A percentile compares a stretch with the other conserved stretches of the same genome.
These are phyloP conservation scores for Haliclona indistincta DNA, from an alignment of 37 sponge, comb jelly and placozoan species.

Conservation along the genomic window DNA sequence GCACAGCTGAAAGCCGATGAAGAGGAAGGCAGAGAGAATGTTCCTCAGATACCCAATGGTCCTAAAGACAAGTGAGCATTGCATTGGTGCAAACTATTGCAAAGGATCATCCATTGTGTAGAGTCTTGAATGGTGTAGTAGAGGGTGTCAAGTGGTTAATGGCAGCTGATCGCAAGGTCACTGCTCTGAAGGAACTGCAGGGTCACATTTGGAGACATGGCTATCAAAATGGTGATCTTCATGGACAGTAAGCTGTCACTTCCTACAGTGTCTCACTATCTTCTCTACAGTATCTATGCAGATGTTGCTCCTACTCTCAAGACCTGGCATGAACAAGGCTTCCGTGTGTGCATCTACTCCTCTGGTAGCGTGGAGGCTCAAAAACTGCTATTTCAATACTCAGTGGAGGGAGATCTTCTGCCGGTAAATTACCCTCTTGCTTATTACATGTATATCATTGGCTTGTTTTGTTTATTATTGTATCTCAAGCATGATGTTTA, in stretches of 20 bases:
- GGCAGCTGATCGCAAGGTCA: slow-evolving; percentile 8
- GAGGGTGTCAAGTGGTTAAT: slow-evolving; percentile 9
- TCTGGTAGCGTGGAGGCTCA: slow-evolving; percentile 41
- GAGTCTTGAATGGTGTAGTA: neutral
- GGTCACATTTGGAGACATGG: slow-evolving; percentile 21
- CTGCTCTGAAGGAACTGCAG: slow-evolving; percentile 19
- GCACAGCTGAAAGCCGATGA: neutral
- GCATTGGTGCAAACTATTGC: no score
- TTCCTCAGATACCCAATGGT: slow-evolving; percentile 12
- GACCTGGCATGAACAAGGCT: neutral
- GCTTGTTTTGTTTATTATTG: neutral
- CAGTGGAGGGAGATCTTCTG: slow-evolving; percentile 20
- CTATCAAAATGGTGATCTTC: slow-evolving; percentile 1
- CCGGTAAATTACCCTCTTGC: neutral
- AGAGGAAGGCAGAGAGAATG: neutral
- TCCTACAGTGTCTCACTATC: neutral
- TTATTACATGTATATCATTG: neutral
- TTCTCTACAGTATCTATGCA: slow-evolving; percentile 5
- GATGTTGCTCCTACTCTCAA: slow-evolving; percentile 11
- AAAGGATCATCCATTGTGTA: neutral
- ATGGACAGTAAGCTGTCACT: slow-evolving; percentile 11
- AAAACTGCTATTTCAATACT: slow-evolving; percentile 15
- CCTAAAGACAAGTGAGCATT: neutral
- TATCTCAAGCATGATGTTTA: no score
- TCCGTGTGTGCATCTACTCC: slow-evolving; percentile 19